Evolutionary conservation across 2,797 vertebrate species (phyloP), one percentile per base, ranked within the genome.

Genomic region (Esox masquinongy): DNA sequence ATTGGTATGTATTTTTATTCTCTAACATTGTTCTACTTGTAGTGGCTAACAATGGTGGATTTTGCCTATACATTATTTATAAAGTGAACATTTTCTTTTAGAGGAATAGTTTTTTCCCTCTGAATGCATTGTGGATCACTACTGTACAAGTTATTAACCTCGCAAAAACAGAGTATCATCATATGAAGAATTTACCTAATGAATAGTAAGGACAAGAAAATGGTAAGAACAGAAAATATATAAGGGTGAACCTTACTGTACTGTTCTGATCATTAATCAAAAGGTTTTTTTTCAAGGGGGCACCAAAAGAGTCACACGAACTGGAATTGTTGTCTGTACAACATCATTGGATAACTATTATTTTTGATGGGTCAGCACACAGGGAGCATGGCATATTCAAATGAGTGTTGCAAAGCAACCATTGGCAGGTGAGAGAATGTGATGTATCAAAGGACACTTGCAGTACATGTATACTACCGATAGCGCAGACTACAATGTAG

Each of bases 1-100:
- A 53, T 73, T 73, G 74, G 80, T 86, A 89, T 78, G 36, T 76
- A 63, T 75, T 79, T 72, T 85, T 74, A 85, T 78, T 79, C 84
- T 84, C 74, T 71, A 49, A 84, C 84, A 77, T 84, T 78, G 78
- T 90, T 78, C 90, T 89, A 87, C 86, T 88, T 83, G 72, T 88
- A 88, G 87, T 90, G 86, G 85, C 87, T 80, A 81, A 86, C 89
- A 85, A 87, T 59, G 76, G 81, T 88, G 79, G 89, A 82, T 83
- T 83, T 83, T 80, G 78, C 79, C 79, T 84, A 68, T 68, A 70
- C 83, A 82, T 87, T 81, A 87, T 84, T 84, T 84, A 63, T 87
- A 82, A 77, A 89, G 72, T 85, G 76, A 77, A 14, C 26, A 70
- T 59, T 80, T 81, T 67, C 70, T 80, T 80, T 34, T 63, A 22